A percentile compares a stretch with the other conserved stretches of the same genome.
Conservation (phyloP, 1,140 invertebrate species). For the Calephelis virginiensis region DNA sequence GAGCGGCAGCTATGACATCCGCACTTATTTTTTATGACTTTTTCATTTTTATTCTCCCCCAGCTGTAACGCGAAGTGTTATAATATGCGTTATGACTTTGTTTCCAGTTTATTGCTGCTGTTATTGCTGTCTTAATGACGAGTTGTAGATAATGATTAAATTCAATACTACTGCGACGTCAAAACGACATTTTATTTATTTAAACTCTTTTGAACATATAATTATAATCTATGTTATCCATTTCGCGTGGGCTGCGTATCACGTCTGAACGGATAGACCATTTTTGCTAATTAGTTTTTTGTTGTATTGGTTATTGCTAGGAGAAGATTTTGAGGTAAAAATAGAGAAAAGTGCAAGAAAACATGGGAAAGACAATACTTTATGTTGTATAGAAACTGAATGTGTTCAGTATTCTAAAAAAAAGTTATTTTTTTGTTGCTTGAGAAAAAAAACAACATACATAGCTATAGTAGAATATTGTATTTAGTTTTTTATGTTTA, state of each 20-base stretch:
- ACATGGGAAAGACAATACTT: too few species aligned
- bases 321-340: not conserved
- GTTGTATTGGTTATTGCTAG: not conserved
- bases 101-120: constrained; percentile 26
- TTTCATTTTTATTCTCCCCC: constrained; percentile 47
- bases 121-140: constrained; percentile 8
- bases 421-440: too few species aligned
- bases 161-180: too few species aligned
- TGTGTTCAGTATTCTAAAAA: too few species aligned
- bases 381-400: too few species aligned
- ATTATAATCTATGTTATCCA: not conserved
- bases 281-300: not conserved
- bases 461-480: too few species aligned
- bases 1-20: constrained; percentile 37
- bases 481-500: too few species aligned
- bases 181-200: not conserved
- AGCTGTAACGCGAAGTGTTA: constrained; percentile 28
- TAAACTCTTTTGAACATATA: not conserved
- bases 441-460: too few species aligned
- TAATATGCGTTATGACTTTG: constrained; percentile 25
- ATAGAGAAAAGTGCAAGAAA: too few species aligned
- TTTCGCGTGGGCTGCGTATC: too few species aligned
- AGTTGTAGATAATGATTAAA: not conserved
- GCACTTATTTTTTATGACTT: constrained; percentile 54
- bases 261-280: too few species aligned